phyloP scores from a whole-genome alignment of 2,888 invertebrate species.

The Acanthosoma haemorrhoidale region DNA sequence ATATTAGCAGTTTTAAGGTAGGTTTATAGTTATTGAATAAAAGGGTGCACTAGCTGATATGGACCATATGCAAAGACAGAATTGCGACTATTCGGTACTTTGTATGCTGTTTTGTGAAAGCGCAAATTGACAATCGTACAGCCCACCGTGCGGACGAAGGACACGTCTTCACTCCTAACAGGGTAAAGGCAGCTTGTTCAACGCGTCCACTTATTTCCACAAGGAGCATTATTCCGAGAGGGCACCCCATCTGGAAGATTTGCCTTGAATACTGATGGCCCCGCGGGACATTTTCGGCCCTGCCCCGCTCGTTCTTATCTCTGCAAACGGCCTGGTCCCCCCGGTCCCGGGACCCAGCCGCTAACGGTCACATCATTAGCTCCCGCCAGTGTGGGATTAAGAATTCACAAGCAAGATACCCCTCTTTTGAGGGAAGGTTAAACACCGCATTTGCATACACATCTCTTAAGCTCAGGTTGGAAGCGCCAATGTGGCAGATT shows the following conservation, averaged over 20 bases:
- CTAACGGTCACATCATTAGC: neutral
- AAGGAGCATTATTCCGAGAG: neutral
- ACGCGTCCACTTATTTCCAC: constrained; percentile 6
- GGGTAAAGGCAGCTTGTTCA: neutral
- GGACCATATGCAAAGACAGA: too few species aligned
- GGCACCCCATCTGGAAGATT: neutral
- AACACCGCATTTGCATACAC: neutral
- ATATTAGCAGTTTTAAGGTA: too few species aligned
- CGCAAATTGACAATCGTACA: neutral
- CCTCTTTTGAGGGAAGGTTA: neutral
- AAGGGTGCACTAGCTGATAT: too few species aligned
- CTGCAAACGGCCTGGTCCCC: neutral
- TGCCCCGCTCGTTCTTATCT: too few species aligned
- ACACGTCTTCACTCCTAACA: neutral
- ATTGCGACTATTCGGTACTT: too few species aligned
- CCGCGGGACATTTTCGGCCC: neutral
- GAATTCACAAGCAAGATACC: too few species aligned
- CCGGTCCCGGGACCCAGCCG: neutral
- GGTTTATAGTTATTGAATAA: too few species aligned
- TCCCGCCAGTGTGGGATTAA: neutral
- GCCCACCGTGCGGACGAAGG: neutral
- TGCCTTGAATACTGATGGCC: constrained; percentile 9
- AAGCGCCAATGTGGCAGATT: neutral
- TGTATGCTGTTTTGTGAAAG: neutral
- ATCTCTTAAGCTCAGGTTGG: neutral